Base-by-base conservation (phyloP, 2,113 vertebrate genomes). In the Dasypus novemcinctus region DNA sequence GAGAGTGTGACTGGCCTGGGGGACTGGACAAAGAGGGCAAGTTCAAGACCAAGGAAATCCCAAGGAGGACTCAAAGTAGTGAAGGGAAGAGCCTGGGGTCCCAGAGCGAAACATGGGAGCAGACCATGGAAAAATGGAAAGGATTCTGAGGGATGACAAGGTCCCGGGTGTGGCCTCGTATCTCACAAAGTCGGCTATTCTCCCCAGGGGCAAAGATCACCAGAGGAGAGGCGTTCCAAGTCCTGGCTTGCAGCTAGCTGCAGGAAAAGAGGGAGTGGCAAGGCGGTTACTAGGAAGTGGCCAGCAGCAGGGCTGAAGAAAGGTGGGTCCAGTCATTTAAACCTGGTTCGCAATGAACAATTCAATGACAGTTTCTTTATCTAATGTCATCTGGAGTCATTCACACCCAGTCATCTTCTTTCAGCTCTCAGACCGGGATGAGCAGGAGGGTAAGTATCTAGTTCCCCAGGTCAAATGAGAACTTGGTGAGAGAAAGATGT, bases 261-360 rank as follows among this genome's bases (percentile, higher is more conserved):
- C n/a, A 14, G 68, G 54, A 66, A 64, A 0, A 0, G 80, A 61
- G 27, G 27, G 27, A 80, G 10, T 23, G 7, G 15, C 0, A 0
- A 29, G 1, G 27, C 38, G 4, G n/a, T 31, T 1, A 15, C 54
- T 17, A 59, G 18, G 57, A 59, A 57, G 20, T 54, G 57, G 5
- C 18, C 72, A 82, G 78, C 49, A 6, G 1, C 0, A n/a, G 10
- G 2, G 7, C 23, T 27, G 5, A 36, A 41, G 20, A 52, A 38
- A 33, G 33, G 38, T 7, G 20, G 20, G 43, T 29, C 63, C 12
- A 9, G 61, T 36, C 41, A 54, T 2, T 17, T 14, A 59, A 78
- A 14, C 10, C 20, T 23, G 25, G 15, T 18, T 76, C 33, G 63
- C 23, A 20, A 25, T 72, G 29, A 49, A 33, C 54, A 20, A 29